These are phyloP conservation scores for Microtus oregoni DNA, from an alignment of 2,113 vertebrate species.

Conservation along the genomic window DNA sequence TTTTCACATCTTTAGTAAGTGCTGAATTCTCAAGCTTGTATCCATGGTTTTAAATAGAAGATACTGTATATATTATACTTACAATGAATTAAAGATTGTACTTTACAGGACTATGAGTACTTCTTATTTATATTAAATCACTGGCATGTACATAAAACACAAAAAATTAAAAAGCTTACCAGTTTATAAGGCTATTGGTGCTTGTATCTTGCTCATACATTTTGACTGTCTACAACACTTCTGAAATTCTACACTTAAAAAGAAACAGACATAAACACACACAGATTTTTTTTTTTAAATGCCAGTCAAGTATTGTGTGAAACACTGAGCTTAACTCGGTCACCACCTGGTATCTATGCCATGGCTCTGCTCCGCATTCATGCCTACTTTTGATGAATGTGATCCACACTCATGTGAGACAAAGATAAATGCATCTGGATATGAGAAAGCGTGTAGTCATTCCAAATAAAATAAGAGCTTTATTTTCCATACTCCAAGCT, in stretches of 20 bases:
- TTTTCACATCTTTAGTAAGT: too few species aligned
- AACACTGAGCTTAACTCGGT: neutral
- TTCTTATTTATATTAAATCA: neutral
- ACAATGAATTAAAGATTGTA: neutral
- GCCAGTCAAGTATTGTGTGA: neutral
- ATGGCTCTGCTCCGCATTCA: neutral
- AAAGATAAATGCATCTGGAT: slow-evolving; percentile 42
- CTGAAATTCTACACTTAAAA: slow-evolving; percentile 36
- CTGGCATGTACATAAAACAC: neutral
- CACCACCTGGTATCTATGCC: neutral
- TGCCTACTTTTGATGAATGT: slow-evolving; percentile 17
- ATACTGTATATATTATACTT: neutral
- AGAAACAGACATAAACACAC: neutral
- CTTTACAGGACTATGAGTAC: neutral
- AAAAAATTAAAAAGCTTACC: neutral
- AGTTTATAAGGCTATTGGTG: neutral
- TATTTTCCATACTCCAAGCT: slow-evolving; percentile 30
- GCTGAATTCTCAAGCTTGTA: neutral
- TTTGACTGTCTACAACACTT: neutral
- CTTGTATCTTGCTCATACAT: neutral
- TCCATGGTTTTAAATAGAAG: neutral
- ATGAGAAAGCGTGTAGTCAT: slow-evolving; percentile 12
- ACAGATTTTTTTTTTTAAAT: slow-evolving; percentile 33
- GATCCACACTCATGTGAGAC: neutral
- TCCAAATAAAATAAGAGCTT: slow-evolving; percentile 60